A percentile compares a stretch with the other conserved stretches of the same genome.
Evolutionary conservation across 2,888 invertebrate genomes (phyloP).

Genomic region (Lasioglossum morio): DNA sequence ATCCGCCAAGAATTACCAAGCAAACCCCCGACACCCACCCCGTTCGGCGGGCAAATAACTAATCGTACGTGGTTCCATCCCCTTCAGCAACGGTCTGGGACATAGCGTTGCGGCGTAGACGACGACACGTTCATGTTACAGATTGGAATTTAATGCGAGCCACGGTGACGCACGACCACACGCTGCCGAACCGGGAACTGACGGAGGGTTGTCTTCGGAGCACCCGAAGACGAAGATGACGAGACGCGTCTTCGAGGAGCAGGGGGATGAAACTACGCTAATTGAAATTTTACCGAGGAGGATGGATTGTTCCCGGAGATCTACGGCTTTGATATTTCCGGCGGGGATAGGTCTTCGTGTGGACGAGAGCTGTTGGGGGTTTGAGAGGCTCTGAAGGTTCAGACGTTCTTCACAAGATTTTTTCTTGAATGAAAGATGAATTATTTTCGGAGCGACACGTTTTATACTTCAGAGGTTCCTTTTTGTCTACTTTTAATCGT

Average conservation of each 20-base stretch:
- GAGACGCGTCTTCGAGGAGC: slow-evolving; percentile 29
- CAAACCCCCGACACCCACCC: slow-evolving; percentile 50
- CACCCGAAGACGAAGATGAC: slow-evolving; percentile 19
- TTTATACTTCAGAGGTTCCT: no score
- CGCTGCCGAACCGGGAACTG: slow-evolving; percentile 55
- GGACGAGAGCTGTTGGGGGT: no score
- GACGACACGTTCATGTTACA: slow-evolving; percentile 79
- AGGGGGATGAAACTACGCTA: slow-evolving; percentile 42
- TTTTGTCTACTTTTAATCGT: no score
- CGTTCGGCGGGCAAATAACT: slow-evolving; percentile 74
- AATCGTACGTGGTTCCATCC: slow-evolving; percentile 73
- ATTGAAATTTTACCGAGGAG: slow-evolving; percentile 50
- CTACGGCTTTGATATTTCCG: neutral
- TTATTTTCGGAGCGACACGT: no score
- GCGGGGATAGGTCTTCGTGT: neutral
- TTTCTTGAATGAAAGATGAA: neutral
- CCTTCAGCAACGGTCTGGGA: slow-evolving; percentile 27
- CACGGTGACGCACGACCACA: slow-evolving; percentile 71
- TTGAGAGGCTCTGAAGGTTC: neutral
- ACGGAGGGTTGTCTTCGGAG: slow-evolving; percentile 28
- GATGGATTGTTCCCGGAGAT: neutral
- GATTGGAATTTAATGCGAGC: slow-evolving; percentile 83
- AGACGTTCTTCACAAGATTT: neutral
- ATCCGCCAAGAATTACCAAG: slow-evolving; percentile 77
- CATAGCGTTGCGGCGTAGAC: slow-evolving; percentile 51